These are phyloP conservation scores for Clarias fuscus DNA, from an alignment of 2,797 vertebrate species.

Conservation along the genomic window DNA sequence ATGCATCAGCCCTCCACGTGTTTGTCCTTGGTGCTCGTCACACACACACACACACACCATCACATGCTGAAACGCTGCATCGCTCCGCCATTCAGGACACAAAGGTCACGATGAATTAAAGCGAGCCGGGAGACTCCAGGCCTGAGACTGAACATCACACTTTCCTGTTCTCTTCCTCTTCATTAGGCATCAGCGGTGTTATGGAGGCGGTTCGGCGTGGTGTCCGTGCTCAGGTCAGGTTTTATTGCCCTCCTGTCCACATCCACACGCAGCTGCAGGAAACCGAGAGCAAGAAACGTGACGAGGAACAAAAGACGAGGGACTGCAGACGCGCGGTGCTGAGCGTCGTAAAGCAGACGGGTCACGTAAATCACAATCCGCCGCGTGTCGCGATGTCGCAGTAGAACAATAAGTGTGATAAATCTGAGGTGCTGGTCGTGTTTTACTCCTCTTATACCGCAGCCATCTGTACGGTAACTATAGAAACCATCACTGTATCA, in stretches of 20 bases:
- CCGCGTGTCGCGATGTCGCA: not conserved
- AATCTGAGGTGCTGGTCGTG: not conserved
- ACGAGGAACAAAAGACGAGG: not conserved
- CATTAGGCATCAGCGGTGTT: not conserved
- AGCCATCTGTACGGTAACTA: not conserved
- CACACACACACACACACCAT: slow-evolving; percentile 1
- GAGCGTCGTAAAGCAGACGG: not conserved
- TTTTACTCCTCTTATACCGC: not conserved
- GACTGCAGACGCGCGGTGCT: not conserved
- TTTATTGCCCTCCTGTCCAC: slow-evolving; percentile 1
- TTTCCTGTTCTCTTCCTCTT: not conserved
- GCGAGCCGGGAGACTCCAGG: not conserved
- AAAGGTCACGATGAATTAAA: slow-evolving; percentile 46
- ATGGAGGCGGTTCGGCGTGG: not conserved
- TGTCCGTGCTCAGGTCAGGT: not conserved
- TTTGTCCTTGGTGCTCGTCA: slow-evolving; percentile 52
- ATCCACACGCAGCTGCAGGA: slow-evolving; percentile 6
- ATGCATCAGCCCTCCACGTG: not conserved
- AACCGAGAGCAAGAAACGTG: not conserved
- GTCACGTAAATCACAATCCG: not conserved
- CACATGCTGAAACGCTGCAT: slow-evolving; percentile 8
- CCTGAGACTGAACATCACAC: not conserved
- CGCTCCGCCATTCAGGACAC: slow-evolving; percentile 49
- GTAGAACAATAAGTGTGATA: not conserved
- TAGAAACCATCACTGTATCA: not conserved